Conservation (phyloP, 2,888 invertebrate genomes). For the Ophion costatus region DNA sequence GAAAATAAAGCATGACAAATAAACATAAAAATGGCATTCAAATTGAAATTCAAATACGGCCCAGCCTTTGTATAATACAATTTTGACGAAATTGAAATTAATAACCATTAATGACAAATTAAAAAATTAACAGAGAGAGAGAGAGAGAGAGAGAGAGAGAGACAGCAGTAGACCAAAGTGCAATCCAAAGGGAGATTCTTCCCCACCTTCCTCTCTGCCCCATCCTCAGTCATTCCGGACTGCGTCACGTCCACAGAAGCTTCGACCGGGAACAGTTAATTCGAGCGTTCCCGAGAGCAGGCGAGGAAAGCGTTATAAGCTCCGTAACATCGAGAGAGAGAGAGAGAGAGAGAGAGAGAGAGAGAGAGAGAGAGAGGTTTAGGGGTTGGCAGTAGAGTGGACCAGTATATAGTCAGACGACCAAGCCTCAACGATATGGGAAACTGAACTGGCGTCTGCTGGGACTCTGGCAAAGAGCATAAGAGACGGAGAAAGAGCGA, state of each 20-base stretch:
- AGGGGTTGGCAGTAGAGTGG: slow-evolving; percentile 38
- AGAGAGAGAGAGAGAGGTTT: slow-evolving; percentile 8
- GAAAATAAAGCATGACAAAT: too few species aligned
- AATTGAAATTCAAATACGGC: too few species aligned
- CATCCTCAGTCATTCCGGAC: slow-evolving; percentile 21
- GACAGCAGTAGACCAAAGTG: not conserved
- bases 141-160: slow-evolving; percentile 16
- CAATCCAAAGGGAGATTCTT: slow-evolving; percentile 22
- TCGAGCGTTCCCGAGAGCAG: slow-evolving; percentile 61
- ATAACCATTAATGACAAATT: too few species aligned
- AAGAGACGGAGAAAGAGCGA: slow-evolving; percentile 25
- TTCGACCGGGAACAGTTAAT: slow-evolving; percentile 72
- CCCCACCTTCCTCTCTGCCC: slow-evolving; percentile 30
- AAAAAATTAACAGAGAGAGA: not conserved
- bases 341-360: not conserved
- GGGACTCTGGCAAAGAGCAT: slow-evolving; percentile 36
- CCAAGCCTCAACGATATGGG: slow-evolving; percentile 28
- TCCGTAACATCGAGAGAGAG: slow-evolving; percentile 7
- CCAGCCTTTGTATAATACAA: too few species aligned
- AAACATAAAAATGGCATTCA: too few species aligned
- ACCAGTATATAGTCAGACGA: slow-evolving; percentile 24
- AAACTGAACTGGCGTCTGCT: slow-evolving; percentile 47
- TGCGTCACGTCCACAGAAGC: slow-evolving; percentile 65
- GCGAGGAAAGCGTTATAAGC: slow-evolving; percentile 38
- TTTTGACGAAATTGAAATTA: too few species aligned